Base-by-base conservation (phyloP, 2,888 invertebrate species). In the Caenorhabditis becei region DNA sequence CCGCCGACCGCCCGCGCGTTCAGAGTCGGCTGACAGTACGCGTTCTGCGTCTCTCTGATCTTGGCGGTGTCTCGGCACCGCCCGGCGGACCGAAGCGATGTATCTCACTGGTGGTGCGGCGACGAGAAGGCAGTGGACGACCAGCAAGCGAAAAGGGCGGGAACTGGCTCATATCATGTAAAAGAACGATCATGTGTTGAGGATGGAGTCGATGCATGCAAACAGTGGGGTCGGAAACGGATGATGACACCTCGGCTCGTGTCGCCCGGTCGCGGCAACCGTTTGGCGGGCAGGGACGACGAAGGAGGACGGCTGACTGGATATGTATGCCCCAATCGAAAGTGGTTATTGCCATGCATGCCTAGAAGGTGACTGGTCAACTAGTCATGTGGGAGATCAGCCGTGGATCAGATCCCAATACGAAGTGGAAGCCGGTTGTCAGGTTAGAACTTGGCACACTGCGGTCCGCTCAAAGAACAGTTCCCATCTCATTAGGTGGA, bases 11-110 rank as follows among this genome's bases (percentile, higher is more conserved):
- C 49, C 26, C 56, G 24, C 35, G 70, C 63, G 62, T 63, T 63
- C 58, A 74, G 66, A 58, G 56, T 54, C 47, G 58, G 49, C 56
- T 58, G 75, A 75, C 75, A 75, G 75, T 75, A 75, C 75, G 75
- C 75, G 75, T 32, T 53, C 75, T 66, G 51, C 66, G 75, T 54
- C 61, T 75, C 75, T 4, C 23, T 1, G 23, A 61, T 66, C 41
- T 65, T 11, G 32, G 11, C 32, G 26, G 41, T 54, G 41, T 75
- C 35, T 66, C 35, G 1, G 23, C 26, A 14, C 26, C 4, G 26
- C 28, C 26, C 35, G 18, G 56, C 56, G 56, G 32, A 35, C 35
- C 16, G n/a, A 35, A 35, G 18, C 32, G 32, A 20, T 18, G 56
- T n/a, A 56, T 26, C 51, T 51, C 24, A 24, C 51, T 14, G 18